Evolutionary conservation across 2,113 vertebrate species (phyloP), one percentile per base, ranked within the genome.

Genomic region (Phocoena sinus): DNA sequence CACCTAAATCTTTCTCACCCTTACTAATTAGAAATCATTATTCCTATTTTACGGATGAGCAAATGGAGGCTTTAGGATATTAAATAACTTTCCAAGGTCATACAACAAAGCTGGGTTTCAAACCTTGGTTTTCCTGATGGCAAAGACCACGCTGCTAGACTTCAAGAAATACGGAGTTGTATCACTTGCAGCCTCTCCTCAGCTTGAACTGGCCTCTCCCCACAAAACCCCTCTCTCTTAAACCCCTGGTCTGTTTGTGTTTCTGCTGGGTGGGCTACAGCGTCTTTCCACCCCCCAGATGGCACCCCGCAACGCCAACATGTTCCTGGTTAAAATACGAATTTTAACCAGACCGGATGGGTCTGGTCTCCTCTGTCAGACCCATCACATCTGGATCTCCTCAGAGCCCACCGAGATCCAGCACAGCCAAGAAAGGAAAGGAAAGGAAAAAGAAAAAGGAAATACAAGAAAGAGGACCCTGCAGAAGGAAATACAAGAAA

Each of bases 391-490:
- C 47, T 65, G 50, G 28, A 26, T 83, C 25, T 91, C 17, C 26
- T 8, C 15, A 20, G 17, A 23, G 53, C 23, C 50, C 38, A 15
- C 50, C 6, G 9, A 65, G 63, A 70, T 6, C 38, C 13, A 15
- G 31, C 5, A 0, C 14, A 36, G 25, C 28, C 1, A 3, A 28
- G 0, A 2, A 36, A 36, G 36, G 36, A 36, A 36, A 36, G 36
- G 36, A 36, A 36, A 36, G 36, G 36, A 36, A 36, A 36, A 36
- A 36, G 4, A 1, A 21, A 85, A 88, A 83, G 62, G 62, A 41
- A 26, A n/a, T 4, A 8, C 5, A 2, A 41, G 13, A 56, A 73
- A 50, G 26, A 8, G 9, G 53, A 28, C 53, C 62, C 63, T 9
- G 4, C 1, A 21, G 89, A 88, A 83, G 62, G 62, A 41, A 26